Evolutionary conservation across 2,888 invertebrate species (phyloP), one percentile per base, ranked within the genome.

Genomic region (Drosophila seclusa): DNA sequence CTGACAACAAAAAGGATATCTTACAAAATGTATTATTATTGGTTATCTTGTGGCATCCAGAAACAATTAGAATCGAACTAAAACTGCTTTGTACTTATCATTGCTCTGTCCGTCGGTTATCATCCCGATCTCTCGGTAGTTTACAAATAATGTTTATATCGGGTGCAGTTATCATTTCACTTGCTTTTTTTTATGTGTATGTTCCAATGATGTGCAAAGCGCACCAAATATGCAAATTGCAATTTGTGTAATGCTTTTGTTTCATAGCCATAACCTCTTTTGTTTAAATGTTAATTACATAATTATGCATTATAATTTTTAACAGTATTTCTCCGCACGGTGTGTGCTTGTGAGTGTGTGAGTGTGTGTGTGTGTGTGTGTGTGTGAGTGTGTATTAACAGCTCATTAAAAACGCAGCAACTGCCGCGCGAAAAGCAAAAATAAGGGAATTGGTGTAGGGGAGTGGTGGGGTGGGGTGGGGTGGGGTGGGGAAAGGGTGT

Each of bases 241-340:
- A 89, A 79, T 89, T 85, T 86, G 75, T 85, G 72, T 71, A 80
- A 88, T 77, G 84, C 84, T 66, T 83, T 76, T 74, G 78, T 81
- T 78, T 79, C 68, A 64, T 70, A 75, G 90, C 78, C 85, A 79
- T 90, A 90, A 90, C 86, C 90, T 89, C 85, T 81, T 87, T 90
- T 87, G 89, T 89, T 89, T 90, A 85, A 90, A 90, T 88, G 91
- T 91, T 92, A 91, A 91, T 92, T 91, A 91, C 84, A 91, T 91
- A 91, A 91, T 91, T 91, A 91, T 90, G 90, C 89, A 91, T 87
- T 90, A 91, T 89, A 86, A 87, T 90, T 83, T 73, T 64, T 32
- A 68, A 64, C 61, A 45, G 57, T 72, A 60, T 73, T 61, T 16
- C 16, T 36, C 31, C 31, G 31, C 8, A 10, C 31, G 31, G 34